Percentiles rank a stretch among this genome's conserved stretches.
phyloP scores from a whole-genome alignment of 1,140 invertebrate species.

The Rhyzopertha dominica region DNA sequence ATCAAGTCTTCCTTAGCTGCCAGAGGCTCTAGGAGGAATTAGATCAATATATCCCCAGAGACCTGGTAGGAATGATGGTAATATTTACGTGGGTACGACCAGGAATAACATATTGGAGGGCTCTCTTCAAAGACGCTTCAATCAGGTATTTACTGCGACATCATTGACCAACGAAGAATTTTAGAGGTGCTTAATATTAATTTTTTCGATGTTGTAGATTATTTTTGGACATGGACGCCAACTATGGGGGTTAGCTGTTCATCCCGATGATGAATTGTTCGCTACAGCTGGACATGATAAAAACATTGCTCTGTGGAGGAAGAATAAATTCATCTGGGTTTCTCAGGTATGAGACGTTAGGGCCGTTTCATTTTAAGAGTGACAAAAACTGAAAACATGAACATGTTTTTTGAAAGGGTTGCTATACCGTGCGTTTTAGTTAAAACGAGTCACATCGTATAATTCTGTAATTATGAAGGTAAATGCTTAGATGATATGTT shows the following conservation, averaged over 20 bases:
- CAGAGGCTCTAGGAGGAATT: constrained; percentile 77
- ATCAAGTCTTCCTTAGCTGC: constrained; percentile 54
- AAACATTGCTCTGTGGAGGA: constrained; percentile 83
- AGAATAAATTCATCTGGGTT: constrained; percentile 80
- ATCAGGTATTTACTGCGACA: constrained; percentile 63
- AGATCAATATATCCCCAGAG: constrained; percentile 82
- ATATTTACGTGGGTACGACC: constrained; percentile 89
- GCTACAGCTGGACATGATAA: constrained; percentile 91
- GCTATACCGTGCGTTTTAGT: too few species aligned
- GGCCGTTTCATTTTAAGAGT: background rate
- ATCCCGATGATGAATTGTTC: constrained; percentile 87
- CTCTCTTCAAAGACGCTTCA: constrained; percentile 83
- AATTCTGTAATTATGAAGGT: too few species aligned
- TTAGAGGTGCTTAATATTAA: too few species aligned
- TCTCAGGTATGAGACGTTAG: constrained; percentile 59
- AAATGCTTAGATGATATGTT: too few species aligned
- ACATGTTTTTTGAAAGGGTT: too few species aligned
- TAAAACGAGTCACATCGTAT: too few species aligned
- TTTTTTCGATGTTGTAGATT: constrained; percentile 51
- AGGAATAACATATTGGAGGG: constrained; percentile 90
- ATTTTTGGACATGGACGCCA: constrained; percentile 87
- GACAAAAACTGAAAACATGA: too few species aligned
- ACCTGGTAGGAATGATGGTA: constrained; percentile 78
- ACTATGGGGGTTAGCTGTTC: constrained; percentile 82
- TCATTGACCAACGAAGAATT: too few species aligned